phyloP scores from a whole-genome alignment of 2,888 invertebrate species.

The Napeogenes inachia region DNA sequence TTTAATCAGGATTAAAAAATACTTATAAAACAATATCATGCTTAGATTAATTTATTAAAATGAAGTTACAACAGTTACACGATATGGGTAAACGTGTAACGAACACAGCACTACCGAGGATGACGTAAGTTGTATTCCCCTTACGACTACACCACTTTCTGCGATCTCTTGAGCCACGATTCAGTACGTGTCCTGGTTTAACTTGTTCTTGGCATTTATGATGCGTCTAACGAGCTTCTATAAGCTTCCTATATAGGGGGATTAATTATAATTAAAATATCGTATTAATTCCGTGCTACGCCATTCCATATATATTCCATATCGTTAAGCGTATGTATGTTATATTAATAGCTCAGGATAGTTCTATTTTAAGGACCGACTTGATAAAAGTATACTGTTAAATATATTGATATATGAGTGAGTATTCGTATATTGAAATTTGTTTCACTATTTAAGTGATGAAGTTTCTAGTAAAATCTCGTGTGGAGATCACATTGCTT shows the following conservation, averaged over 20 bases:
- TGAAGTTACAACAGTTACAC: neutral
- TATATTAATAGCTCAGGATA: neutral
- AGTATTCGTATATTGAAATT: slow-evolving; percentile 5
- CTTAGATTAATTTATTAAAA: too few species aligned
- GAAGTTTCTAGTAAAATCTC: slow-evolving; percentile 50
- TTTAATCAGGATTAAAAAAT: too few species aligned
- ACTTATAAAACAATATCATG: too few species aligned
- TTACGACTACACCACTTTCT: slow-evolving; percentile 9
- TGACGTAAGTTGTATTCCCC: slow-evolving; percentile 5
- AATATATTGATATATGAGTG: too few species aligned
- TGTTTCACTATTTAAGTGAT: slow-evolving; percentile 18
- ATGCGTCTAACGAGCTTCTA: slow-evolving; percentile 1
- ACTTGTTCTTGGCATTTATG: slow-evolving; percentile 5
- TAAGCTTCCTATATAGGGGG: neutral
- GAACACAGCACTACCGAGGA: neutral
- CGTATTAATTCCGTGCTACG: neutral
- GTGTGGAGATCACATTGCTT: slow-evolving; percentile 49
- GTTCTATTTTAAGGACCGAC: too few species aligned
- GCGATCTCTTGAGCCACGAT: slow-evolving; percentile 15
- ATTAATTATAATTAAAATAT: slow-evolving; percentile 1
- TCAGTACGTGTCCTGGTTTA: slow-evolving; percentile 11
- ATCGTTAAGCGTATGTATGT: neutral
- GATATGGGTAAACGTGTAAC: neutral
- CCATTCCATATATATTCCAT: too few species aligned
- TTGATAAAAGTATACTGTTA: too few species aligned